Evolutionary conservation across 30 jellyfish, hydroid and myxozoan species (phyloP), one percentile per base, ranked within the genome.

Genomic region (Hydractinia echinata): DNA sequence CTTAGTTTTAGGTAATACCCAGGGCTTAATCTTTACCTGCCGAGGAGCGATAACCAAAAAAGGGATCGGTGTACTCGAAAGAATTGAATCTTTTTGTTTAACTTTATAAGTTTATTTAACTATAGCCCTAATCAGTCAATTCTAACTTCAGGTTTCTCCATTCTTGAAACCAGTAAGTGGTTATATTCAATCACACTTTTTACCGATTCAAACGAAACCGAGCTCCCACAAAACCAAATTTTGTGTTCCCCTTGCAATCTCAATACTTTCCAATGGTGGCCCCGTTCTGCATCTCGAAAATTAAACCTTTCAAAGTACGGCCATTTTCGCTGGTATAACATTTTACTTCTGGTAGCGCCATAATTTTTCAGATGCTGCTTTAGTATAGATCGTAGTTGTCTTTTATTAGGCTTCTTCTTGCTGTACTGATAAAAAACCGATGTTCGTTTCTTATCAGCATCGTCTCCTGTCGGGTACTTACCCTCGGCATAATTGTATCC

Each of bases 151-250:
- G 97, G 95, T 1, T 83, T 83, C 66, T 67, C 61, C 95, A 91
- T 69, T 21, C 72, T 82, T 5, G 83, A 61, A 39, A 91, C 61
- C 61, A 91, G 79, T 76, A 91, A 81, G 49, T 85, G 77, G 66
- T 91, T 91, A 64, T 91, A 91, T 66, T 91, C 96, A 16, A 86
- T 95, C 3, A 91, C 97, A 61, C 95, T 82, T 81, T 91, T 91
- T 6, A 86, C 94, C 3, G 95, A 82, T 84, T 91, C 97, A 68
- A 91, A 91, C 19, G 86, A 85, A 67, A 91, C 97, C 5, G 97
- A 91, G 39, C 95, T 77, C 20, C 97, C 97, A n/a, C 84, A 54
- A 81, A 83, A 91, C 97, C 97, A 91, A 90, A 91, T 91, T 44
- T 89, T 89, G 60, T 85, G 55, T 72, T 79, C 78, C 51, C 97